Evolutionary conservation across 2,797 vertebrate genomes (phyloP).

Genomic region (Choloepus didactylus): DNA sequence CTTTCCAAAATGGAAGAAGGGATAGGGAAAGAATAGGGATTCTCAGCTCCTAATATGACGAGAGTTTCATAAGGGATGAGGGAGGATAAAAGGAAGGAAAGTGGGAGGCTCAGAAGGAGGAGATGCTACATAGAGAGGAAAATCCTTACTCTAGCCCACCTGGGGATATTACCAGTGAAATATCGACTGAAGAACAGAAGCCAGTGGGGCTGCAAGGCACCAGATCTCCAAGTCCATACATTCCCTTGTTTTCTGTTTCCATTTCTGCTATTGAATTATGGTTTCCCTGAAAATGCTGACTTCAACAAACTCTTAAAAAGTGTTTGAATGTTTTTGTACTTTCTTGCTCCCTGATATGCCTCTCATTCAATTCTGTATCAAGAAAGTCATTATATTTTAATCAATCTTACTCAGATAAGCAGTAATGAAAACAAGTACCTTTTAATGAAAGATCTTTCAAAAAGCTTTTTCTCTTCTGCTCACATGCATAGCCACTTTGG

Average conservation of each 20-base stretch:
- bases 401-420: neutral
- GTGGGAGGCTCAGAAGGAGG: neutral
- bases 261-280: neutral
- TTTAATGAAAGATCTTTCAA: neutral
- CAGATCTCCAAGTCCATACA: neutral
- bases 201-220: neutral
- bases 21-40: neutral
- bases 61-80: neutral
- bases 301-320: constrained; percentile 2
- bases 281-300: neutral
- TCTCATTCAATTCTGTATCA: neutral
- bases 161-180: neutral
- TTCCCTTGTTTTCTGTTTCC: neutral
- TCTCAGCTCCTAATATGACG: neutral
- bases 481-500: neutral
- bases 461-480: neutral
- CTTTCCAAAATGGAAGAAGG: neutral
- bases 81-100: neutral
- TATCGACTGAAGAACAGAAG: neutral
- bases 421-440: neutral
- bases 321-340: neutral
- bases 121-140: neutral
- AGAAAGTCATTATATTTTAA: neutral
- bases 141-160: neutral
- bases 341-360: neutral